Percentiles rank a stretch among this genome's conserved stretches.
Evolutionary conservation across 2,797 vertebrate species (phyloP).

Genomic region (Crenuchus spilurus): DNA sequence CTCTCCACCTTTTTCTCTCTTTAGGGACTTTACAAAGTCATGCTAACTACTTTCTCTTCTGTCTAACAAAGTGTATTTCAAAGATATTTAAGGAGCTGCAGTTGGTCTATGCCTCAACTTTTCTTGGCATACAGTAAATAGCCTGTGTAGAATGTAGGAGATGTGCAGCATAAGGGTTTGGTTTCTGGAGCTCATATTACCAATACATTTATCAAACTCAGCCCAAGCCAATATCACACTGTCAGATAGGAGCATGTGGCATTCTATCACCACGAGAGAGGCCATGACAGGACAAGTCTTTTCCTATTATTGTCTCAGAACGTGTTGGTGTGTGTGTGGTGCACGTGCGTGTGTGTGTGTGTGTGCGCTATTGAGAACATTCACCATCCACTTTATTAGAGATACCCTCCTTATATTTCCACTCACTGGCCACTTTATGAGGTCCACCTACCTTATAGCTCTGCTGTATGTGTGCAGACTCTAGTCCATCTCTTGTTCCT

Average conservation of each 20-base stretch:
- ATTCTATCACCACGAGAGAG: constrained; percentile 78
- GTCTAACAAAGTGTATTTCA: too few species aligned
- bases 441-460: not conserved
- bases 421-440: not conserved
- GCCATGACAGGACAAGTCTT: constrained; percentile 78
- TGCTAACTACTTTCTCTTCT: constrained; percentile 54
- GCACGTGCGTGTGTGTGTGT: not conserved
- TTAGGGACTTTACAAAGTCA: constrained; percentile 65
- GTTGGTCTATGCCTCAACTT: too few species aligned
- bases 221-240: constrained; percentile 78
- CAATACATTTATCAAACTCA: constrained; percentile 80
- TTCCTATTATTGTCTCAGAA: constrained; percentile 73
- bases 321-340: not conserved
- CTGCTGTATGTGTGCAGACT: not conserved
- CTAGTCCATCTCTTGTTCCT: too few species aligned
- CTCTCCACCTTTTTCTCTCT: constrained; percentile 37
- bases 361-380: not conserved
- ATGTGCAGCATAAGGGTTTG: constrained; percentile 33
- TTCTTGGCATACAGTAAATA: not conserved
- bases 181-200: constrained; percentile 70
- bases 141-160: not conserved
- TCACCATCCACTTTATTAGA: not conserved
- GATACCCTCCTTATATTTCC: not conserved
- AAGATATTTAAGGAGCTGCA: too few species aligned
- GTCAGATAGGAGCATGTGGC: constrained; percentile 76